Percentiles rank a stretch among this genome's conserved stretches.
phyloP scores from a whole-genome alignment of 1,140 invertebrate species.

The Temnothorax longispinosus region DNA sequence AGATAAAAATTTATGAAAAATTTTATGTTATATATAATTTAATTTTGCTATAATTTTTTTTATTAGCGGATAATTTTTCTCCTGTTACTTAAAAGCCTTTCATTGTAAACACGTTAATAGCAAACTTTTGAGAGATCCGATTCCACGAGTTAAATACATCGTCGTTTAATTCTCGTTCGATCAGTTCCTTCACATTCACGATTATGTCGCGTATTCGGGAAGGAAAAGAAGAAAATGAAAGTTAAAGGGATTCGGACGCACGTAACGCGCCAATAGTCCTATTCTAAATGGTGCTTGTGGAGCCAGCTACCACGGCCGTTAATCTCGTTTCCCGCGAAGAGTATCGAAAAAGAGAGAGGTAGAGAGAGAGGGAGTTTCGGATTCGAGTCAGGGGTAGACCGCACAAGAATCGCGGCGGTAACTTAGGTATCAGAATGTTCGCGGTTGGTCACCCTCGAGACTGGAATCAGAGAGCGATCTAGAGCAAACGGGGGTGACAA shows the following conservation, averaged over 20 bases:
- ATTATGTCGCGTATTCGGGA: background rate
- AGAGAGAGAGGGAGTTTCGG: conserved; percentile 39
- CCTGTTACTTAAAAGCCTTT: background rate
- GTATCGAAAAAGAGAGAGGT: conserved; percentile 24
- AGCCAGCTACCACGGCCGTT: conserved; percentile 52
- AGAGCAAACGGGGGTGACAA: conserved; percentile 29
- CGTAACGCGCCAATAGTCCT: conserved; percentile 45
- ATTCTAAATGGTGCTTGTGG: conserved; percentile 50
- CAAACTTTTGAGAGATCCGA: background rate
- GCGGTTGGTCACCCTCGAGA: conserved; percentile 81
- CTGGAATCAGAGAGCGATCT: conserved; percentile 73
- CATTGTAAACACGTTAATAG: background rate
- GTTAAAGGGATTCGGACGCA: conserved; percentile 44
- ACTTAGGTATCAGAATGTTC: conserved; percentile 80
- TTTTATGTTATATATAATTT: background rate
- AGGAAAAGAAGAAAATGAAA: conserved; percentile 35
- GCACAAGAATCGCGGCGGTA: conserved; percentile 77
- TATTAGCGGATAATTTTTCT: background rate
- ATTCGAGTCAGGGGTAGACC: conserved; percentile 70
- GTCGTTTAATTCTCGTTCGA: background rate
- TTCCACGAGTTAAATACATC: conserved; percentile 19
- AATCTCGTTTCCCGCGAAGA: conserved; percentile 67
- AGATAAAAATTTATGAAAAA: background rate
- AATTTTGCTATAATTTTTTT: conserved; percentile 23
- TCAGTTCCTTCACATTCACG: conserved; percentile 27